Evolutionary conservation across 1,140 invertebrate genomes (phyloP).

Genomic region (Idris sp.): DNA sequence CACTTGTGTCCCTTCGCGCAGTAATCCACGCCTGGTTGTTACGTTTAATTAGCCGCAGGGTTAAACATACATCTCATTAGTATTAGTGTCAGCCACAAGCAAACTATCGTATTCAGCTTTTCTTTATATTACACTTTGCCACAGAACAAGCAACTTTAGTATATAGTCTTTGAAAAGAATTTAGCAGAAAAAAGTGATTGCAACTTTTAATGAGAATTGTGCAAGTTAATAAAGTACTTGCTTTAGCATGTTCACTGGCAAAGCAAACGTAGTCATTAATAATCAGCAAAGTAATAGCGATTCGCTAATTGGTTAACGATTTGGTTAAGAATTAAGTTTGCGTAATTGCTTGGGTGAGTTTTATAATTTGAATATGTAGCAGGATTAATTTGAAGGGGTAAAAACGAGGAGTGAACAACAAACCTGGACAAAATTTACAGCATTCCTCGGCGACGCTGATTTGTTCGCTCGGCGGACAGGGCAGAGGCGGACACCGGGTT

Average conservation of each 20-base stretch:
- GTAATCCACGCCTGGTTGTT: constrained; percentile 88
- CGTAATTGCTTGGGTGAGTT: too few species aligned
- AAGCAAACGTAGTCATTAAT: constrained; percentile 21
- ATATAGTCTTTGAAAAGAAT: too few species aligned
- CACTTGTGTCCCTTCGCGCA: constrained; percentile 90
- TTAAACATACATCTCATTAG: constrained; percentile 63
- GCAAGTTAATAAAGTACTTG: too few species aligned
- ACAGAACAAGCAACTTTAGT: too few species aligned
- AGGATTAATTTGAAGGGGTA: constrained; percentile 9
- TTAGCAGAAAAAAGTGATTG: too few species aligned
- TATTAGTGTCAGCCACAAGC: constrained; percentile 29
- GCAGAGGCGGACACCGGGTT: constrained; percentile 86
- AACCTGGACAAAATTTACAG: constrained; percentile 94
- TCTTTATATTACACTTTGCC: constrained; percentile 19
- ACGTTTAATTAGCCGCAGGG: constrained; percentile 69
- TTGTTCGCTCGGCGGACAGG: constrained; percentile 87
- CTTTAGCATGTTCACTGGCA: too few species aligned
- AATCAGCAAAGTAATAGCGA: neutral
- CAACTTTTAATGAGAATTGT: too few species aligned
- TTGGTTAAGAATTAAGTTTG: too few species aligned
- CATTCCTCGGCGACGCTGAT: constrained; percentile 90
- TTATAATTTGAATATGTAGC: too few species aligned
- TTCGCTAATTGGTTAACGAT: neutral
- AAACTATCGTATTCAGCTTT: constrained; percentile 6
- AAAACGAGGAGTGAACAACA: constrained; percentile 5